Evolutionary conservation across 2,797 vertebrate genomes (phyloP).

Genomic region (Gobio occitaniae): DNA sequence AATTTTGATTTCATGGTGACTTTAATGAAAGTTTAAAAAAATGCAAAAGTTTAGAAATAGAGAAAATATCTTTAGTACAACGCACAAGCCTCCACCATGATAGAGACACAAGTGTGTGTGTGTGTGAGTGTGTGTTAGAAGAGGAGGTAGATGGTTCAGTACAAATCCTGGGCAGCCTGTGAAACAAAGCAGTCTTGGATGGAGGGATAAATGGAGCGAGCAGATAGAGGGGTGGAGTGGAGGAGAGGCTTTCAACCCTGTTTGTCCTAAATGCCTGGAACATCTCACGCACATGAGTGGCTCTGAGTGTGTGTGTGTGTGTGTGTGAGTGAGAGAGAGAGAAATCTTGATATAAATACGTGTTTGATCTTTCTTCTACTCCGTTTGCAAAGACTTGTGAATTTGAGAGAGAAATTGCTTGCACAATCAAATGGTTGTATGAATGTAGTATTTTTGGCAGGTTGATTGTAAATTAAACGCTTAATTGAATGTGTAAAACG

Average conservation of each 20-base stretch:
- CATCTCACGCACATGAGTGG: constrained; percentile 43
- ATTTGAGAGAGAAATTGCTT: constrained; percentile 1
- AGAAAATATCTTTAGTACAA: neutral
- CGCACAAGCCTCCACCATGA: neutral
- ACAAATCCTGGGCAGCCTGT: constrained; percentile 70
- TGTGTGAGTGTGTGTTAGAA: neutral
- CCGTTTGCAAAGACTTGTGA: neutral
- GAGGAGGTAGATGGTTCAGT: constrained; percentile 43
- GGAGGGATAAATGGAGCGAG: constrained; percentile 60
- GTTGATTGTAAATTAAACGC: neutral
- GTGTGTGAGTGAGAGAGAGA: neutral
- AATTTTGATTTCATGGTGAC: neutral
- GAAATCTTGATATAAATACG: constrained; percentile 15
- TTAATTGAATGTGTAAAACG: neutral
- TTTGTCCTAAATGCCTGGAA: constrained; percentile 35
- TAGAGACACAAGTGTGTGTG: neutral
- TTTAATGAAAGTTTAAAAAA: neutral
- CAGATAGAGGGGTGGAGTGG: constrained; percentile 44
- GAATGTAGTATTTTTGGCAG: neutral
- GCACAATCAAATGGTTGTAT: neutral
- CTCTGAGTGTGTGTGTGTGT: constrained; percentile 30
- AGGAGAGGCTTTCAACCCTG: constrained; percentile 39
- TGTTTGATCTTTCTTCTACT: neutral
- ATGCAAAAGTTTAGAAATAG: neutral
- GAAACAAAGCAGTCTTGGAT: constrained; percentile 66